phyloP scores from a whole-genome alignment of 2,888 invertebrate species.

The Epsilonema sp. region DNA sequence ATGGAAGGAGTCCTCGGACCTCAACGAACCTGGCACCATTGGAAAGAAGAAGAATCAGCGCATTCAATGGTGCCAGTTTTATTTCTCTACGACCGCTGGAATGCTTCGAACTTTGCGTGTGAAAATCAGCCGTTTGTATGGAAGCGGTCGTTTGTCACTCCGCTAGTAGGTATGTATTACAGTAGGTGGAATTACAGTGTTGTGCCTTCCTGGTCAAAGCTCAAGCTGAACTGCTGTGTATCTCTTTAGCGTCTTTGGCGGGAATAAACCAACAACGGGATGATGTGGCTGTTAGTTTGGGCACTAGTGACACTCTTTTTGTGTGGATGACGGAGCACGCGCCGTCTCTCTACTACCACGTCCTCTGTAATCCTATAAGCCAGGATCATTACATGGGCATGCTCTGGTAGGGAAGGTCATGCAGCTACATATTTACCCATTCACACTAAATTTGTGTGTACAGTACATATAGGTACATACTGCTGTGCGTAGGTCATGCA shows the following conservation, averaged over 20 bases:
- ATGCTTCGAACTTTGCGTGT: too few species aligned
- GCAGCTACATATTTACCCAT: neutral
- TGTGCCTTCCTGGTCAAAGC: too few species aligned
- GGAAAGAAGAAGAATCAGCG: too few species aligned
- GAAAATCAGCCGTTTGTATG: too few species aligned
- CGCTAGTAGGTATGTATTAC: too few species aligned
- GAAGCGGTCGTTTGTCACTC: too few species aligned
- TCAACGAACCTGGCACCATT: too few species aligned
- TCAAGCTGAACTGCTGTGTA: too few species aligned
- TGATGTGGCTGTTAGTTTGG: conserved; percentile 52
- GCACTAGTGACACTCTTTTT: conserved; percentile 82
- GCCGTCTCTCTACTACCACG: conserved; percentile 50
- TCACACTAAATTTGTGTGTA: neutral
- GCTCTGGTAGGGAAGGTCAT: conserved; percentile 44
- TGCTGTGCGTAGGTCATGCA: neutral
- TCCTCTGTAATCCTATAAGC: conserved; percentile 65
- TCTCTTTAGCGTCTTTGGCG: conserved; percentile 35
- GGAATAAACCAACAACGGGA: conserved; percentile 57
- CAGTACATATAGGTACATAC: neutral
- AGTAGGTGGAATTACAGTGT: too few species aligned
- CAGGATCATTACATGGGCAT: conserved; percentile 62
- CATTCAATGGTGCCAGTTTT: too few species aligned
- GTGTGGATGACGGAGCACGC: conserved; percentile 47
- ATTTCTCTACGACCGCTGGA: too few species aligned
- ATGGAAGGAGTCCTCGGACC: too few species aligned